Evolutionary conservation across 2,797 vertebrate species (phyloP), one percentile per base, ranked within the genome.

Genomic region (Apogon talboti): DNA sequence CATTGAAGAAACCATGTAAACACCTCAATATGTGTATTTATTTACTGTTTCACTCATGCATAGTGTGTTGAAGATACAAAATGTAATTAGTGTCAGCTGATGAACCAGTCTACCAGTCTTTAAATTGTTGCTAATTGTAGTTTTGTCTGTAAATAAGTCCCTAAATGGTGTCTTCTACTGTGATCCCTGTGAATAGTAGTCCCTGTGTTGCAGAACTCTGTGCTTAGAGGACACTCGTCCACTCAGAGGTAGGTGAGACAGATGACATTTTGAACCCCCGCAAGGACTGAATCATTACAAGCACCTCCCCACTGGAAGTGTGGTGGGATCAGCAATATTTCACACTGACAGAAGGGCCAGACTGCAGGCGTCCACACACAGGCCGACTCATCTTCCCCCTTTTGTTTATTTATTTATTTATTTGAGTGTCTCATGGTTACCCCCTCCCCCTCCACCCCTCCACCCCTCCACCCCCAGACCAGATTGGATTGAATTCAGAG

Each of bases 291-390:
- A 91, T 93, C 91, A 92, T 92, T 89, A 85, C 88, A 87, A 82
- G 87, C 89, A 84, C 86, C 87, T 84, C 84, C 86, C 87, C 69
- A 81, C 85, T 88, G 87, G 88, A 92, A 89, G 88, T 92, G 89
- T 88, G 87, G 80, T 60, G 74, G 88, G 87, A 91, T 92, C 90
- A 91, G 91, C 92, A 84, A 91, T 93, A 92, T 92, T 93, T 94
- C 92, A 93, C 91, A 86, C 78, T 85, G 90, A 92, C 93, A 93
- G 92, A 93, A 92, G 92, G 92, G 88, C 90, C 80, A 74, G 87
- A 85, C 91, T 91, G 91, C 88, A 89, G 91, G 92, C 59, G 71
- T 86, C 78, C 78, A 57, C 86, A 66, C 61, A 68, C 81, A 46
- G 77, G 60, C 82, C 38, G 16, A 73, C 81, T 87, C 74, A 74